Evolutionary conservation across 2,797 vertebrate genomes (phyloP).

Genomic region (Neosalanx taihuensis): DNA sequence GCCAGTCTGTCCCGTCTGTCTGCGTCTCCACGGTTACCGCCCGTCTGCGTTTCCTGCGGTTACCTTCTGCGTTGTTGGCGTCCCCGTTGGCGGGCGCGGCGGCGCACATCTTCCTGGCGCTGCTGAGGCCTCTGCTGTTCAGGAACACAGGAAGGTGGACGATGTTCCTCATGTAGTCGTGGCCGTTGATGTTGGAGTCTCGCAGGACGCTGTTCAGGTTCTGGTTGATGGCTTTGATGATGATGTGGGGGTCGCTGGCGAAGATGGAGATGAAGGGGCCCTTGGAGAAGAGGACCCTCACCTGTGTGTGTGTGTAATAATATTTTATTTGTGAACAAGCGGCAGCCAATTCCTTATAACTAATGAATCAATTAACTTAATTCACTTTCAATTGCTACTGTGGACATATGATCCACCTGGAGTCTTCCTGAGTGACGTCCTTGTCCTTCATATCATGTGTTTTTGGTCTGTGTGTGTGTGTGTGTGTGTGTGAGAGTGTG

Average conservation of each 20-base stretch:
- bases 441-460: neutral
- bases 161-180: slow-evolving; percentile 97
- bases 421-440: neutral
- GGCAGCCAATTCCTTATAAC: neutral
- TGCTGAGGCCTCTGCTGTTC: slow-evolving; percentile 90
- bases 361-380: neutral
- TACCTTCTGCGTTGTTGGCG: slow-evolving; percentile 78
- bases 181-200: slow-evolving; percentile 97
- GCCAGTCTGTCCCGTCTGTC: neutral
- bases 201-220: slow-evolving; percentile 93
- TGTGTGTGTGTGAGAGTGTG: slow-evolving; percentile 1
- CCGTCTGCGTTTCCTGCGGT: neutral
- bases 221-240: slow-evolving; percentile 98
- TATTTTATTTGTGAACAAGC: slow-evolving; percentile 4
- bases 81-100: slow-evolving; percentile 82
- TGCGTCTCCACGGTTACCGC: neutral
- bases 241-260: slow-evolving; percentile 96
- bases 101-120: slow-evolving; percentile 80
- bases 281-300: slow-evolving; percentile 93
- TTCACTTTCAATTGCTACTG: neutral
- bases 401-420: neutral
- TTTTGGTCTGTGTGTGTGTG: neutral
- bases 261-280: slow-evolving; percentile 97
- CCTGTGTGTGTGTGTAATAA: slow-evolving; percentile 53
- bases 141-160: slow-evolving; percentile 96